These are phyloP conservation scores for Aegithalos caudatus DNA, from an alignment of 2,113 vertebrate genomes.

Conservation along the genomic window DNA sequence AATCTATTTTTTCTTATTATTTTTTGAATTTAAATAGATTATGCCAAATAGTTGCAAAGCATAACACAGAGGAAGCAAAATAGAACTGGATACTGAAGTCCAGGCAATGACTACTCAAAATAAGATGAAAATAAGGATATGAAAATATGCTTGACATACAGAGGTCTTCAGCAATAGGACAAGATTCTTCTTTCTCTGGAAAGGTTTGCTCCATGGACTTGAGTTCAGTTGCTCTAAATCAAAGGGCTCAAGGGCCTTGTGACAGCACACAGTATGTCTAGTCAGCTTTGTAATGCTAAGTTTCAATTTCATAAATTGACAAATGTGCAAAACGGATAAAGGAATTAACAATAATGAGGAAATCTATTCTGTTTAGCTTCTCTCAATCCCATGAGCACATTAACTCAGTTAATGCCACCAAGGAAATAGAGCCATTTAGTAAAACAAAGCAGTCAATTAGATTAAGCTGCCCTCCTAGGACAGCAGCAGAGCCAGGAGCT, in stretches of 20 bases:
- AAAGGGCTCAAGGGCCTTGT: neutral
- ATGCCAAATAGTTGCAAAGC: neutral
- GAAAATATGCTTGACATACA: neutral
- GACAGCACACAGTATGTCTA: neutral
- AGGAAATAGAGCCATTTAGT: constrained; percentile 42
- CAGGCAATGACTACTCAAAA: neutral
- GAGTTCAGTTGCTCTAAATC: neutral
- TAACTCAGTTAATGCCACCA: constrained; percentile 33
- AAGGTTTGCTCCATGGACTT: neutral
- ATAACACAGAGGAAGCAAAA: neutral
- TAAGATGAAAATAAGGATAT: neutral
- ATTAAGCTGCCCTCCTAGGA: neutral
- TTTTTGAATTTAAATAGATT: neutral
- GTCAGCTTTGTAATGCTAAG: neutral
- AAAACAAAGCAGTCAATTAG: neutral
- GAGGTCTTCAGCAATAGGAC: neutral
- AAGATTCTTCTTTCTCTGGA: neutral
- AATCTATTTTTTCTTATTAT: neutral
- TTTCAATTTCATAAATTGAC: constrained; percentile 25
- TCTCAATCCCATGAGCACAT: constrained; percentile 19
- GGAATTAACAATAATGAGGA: neutral
- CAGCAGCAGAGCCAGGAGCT: neutral
- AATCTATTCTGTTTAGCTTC: constrained; percentile 12
- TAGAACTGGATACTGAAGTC: neutral
- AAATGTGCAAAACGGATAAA: constrained; percentile 34